These are phyloP conservation scores for Artibeus jamaicensis DNA, from an alignment of 2,797 vertebrate genomes.

Conservation along the genomic window DNA sequence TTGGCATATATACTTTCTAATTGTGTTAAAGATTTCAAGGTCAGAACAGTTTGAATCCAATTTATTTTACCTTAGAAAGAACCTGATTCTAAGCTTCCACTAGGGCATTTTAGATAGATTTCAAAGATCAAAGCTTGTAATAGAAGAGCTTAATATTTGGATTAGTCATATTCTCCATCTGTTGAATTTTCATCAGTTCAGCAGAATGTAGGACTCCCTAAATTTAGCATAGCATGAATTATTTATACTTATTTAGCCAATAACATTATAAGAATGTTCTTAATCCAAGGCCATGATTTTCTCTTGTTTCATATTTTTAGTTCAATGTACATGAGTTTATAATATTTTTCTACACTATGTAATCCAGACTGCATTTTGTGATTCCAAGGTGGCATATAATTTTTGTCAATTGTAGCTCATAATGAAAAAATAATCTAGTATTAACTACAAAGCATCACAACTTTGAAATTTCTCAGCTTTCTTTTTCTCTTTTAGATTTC, in stretches of 20 bases:
- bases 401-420: not conserved
- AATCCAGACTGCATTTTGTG: not conserved
- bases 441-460: not conserved
- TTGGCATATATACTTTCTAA: slow-evolving; percentile 66
- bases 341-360: not conserved
- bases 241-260: slow-evolving; percentile 77
- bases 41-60: slow-evolving; percentile 78
- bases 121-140: slow-evolving; percentile 80
- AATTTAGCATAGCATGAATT: slow-evolving; percentile 79
- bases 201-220: slow-evolving; percentile 71
- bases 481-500: not conserved
- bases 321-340: not conserved
- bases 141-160: slow-evolving; percentile 82
- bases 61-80: slow-evolving; percentile 78
- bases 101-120: slow-evolving; percentile 77
- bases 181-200: slow-evolving; percentile 77
- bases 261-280: slow-evolving; percentile 70
- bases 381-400: not conserved
- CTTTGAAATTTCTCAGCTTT: not conserved
- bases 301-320: slow-evolving; percentile 42
- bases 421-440: slow-evolving; percentile 24
- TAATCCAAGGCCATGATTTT: slow-evolving; percentile 69
- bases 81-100: slow-evolving; percentile 76
- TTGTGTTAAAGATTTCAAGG: slow-evolving; percentile 76
- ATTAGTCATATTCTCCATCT: slow-evolving; percentile 79